phyloP scores from a whole-genome alignment of 2,888 invertebrate species.

The Notocelia uddmanniana region DNA sequence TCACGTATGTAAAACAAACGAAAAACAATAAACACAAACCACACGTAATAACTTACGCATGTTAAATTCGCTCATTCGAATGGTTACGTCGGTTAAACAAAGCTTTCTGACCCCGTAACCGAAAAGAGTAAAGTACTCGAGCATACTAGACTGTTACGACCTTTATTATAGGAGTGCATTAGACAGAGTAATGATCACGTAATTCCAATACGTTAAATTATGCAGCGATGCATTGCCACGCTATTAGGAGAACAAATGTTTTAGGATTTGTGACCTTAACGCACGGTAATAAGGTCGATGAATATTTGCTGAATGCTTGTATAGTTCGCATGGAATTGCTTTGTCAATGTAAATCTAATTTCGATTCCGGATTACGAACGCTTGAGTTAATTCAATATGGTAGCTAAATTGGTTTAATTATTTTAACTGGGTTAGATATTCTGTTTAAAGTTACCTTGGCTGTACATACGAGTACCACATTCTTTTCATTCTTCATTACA shows the following conservation, averaged over 20 bases:
- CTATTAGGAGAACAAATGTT: conserved; percentile 25
- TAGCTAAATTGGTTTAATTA: conserved; percentile 6
- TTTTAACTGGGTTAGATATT: not conserved
- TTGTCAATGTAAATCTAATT: conserved; percentile 15
- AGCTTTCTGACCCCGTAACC: conserved; percentile 35
- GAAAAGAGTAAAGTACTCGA: conserved; percentile 1
- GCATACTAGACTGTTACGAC: not conserved
- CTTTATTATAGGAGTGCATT: not conserved
- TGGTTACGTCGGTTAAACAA: conserved; percentile 52
- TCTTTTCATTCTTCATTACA: too few species aligned
- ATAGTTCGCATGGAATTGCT: conserved; percentile 6
- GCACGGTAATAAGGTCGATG: conserved; percentile 12
- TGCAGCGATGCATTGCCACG: conserved; percentile 38
- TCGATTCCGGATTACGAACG: conserved; percentile 10
- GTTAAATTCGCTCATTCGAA: conserved; percentile 41
- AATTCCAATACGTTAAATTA: conserved; percentile 40
- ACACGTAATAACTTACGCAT: conserved; percentile 35
- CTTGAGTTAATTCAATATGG: not conserved
- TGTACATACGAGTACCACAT: too few species aligned
- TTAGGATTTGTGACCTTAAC: conserved; percentile 26
- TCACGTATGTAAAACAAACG: conserved; percentile 38
- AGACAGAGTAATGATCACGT: conserved; percentile 51
- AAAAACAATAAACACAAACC: conserved; percentile 40
- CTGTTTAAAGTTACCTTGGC: too few species aligned
- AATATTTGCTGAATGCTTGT: conserved; percentile 4